phyloP scores from a whole-genome alignment of 2,797 vertebrate species.

The Bradypodion pumilum region DNA sequence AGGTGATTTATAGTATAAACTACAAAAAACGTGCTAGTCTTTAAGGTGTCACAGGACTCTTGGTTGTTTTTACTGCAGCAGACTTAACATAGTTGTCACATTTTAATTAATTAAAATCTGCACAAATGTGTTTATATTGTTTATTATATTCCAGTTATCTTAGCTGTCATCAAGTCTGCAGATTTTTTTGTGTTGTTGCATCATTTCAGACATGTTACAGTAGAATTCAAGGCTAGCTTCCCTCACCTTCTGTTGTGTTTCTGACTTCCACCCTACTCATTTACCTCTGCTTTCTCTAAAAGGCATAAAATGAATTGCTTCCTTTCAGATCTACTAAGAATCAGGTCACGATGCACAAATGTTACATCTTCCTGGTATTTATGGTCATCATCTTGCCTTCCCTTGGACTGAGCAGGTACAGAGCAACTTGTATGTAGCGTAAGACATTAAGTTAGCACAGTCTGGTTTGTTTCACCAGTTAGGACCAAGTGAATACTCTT shows the following conservation, averaged over 20 bases:
- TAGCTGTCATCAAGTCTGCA: not conserved
- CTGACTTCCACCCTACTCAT: not conserved
- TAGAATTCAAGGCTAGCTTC: not conserved
- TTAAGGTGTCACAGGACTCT: too few relatives aligned
- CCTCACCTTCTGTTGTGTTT: not conserved
- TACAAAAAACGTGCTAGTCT: too few relatives aligned
- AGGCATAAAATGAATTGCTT: slow-evolving; percentile 10
- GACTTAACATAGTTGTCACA: not conserved
- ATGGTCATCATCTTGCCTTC: slow-evolving; percentile 98
- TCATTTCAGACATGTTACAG: not conserved
- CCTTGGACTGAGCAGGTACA: slow-evolving; percentile 91
- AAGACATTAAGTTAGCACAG: not conserved
- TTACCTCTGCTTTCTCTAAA: not conserved
- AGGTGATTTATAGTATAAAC: not conserved
- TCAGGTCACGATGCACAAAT: slow-evolving; percentile 94
- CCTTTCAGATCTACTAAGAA: slow-evolving; percentile 87
- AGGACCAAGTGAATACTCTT: not conserved
- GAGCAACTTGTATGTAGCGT: not conserved
- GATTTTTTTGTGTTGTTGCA: not conserved
- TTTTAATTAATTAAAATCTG: not conserved
- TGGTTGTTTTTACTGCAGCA: not conserved
- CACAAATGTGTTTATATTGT: not conserved
- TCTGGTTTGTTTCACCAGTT: not conserved
- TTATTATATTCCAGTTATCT: not conserved
- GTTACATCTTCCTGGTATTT: slow-evolving; percentile 93